Evolutionary conservation across 2,113 vertebrate genomes (phyloP).

Genomic region (Rostratula benghalensis): DNA sequence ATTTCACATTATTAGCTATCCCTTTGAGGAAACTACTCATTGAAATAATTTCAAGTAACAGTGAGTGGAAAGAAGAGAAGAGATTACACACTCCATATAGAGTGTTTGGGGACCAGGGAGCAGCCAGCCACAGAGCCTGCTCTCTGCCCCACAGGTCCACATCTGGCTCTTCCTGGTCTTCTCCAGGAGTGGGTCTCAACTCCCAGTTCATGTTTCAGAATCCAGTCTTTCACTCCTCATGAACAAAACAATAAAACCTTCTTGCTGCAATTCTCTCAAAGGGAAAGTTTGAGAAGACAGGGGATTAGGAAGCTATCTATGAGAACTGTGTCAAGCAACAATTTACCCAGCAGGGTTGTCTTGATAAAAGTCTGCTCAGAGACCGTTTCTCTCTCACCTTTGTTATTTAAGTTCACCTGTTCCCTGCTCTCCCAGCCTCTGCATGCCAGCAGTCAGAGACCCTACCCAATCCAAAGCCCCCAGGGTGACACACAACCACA

Average conservation of each 20-base stretch:
- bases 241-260: not conserved
- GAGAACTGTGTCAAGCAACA: not conserved
- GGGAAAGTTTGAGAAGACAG: not conserved
- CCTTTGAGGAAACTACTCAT: not conserved
- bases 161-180: not conserved
- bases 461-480: not conserved
- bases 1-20: not conserved
- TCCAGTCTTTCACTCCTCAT: not conserved
- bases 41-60: not conserved
- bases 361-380: conserved; percentile 6
- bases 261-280: conserved; percentile 27
- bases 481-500: not conserved
- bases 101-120: not conserved
- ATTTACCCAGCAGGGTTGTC: conserved; percentile 47
- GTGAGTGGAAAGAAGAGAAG: not conserved
- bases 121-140: not conserved
- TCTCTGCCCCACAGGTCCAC: not conserved
- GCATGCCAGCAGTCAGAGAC: not conserved
- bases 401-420: not conserved
- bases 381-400: conserved; percentile 8
- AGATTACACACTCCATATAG: not conserved
- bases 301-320: conserved; percentile 27
- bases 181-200: not conserved
- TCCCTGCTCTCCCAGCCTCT: not conserved
- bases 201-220: not conserved